Percentiles rank a stretch among this genome's conserved stretches.
phyloP scores from a whole-genome alignment of 1,140 invertebrate species.

The Hypsibius dujardini region DNA sequence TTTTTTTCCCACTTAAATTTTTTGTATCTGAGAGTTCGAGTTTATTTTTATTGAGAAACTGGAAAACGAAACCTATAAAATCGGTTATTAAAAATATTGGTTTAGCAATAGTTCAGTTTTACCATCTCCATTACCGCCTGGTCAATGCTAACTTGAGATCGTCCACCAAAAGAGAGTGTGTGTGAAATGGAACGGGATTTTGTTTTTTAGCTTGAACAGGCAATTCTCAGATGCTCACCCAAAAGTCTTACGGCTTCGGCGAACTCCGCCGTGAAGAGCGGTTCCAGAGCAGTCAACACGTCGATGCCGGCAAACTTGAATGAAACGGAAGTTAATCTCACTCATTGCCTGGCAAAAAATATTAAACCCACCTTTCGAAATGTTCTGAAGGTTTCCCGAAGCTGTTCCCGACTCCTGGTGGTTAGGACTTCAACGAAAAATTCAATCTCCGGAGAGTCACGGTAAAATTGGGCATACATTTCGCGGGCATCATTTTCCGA shows the following conservation, averaged over 20 bases:
- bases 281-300: slow-evolving; percentile 2
- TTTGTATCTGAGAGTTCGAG: no score
- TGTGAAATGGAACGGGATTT: no score
- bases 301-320: slow-evolving; percentile 9
- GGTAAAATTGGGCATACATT: slow-evolving; percentile 15
- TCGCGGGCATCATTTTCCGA: slow-evolving; percentile 10
- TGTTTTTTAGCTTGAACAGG: no score
- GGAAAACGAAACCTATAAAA: no score
- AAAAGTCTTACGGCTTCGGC: slow-evolving; percentile 6
- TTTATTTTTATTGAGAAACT: no score
- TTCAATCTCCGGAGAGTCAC: slow-evolving; percentile 4
- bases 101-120: no score
- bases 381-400: slow-evolving; percentile 4
- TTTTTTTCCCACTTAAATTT: no score
- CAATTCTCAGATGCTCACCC: not conserved
- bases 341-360: not conserved
- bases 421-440: not conserved
- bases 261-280: slow-evolving; percentile 3
- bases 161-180: not conserved
- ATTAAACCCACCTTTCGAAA: slow-evolving; percentile 7
- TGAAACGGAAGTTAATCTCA: not conserved
- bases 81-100: no score
- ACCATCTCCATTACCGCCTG: no score
- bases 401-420: not conserved
- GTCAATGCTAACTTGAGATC: no score